Percentiles rank a stretch among this genome's conserved stretches.
phyloP scores from a whole-genome alignment of 2,797 vertebrate species.

The Vipera ursinii region DNA sequence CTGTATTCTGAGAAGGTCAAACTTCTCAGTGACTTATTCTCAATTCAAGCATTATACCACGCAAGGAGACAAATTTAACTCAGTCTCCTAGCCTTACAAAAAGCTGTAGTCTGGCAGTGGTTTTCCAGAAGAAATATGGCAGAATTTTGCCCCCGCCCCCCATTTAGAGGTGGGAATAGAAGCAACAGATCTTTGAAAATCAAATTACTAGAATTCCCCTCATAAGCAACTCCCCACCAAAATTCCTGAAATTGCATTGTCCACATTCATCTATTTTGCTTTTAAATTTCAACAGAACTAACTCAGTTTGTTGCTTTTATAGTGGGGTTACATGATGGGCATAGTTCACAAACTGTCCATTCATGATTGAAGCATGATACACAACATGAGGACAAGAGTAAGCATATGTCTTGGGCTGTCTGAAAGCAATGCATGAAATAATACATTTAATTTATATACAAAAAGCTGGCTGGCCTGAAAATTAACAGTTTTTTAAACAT shows the following conservation, averaged over 20 bases:
- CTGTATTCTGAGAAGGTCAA: neutral
- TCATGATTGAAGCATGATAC: neutral
- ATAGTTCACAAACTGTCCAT: neutral
- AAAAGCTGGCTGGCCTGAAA: neutral
- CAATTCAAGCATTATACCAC: neutral
- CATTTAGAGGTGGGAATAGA: neutral
- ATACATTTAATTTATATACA: neutral
- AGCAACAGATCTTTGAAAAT: neutral
- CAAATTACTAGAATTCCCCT: neutral
- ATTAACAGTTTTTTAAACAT: neutral
- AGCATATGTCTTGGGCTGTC: neutral
- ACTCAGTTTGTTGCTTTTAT: neutral
- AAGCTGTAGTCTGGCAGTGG: neutral
- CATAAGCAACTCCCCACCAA: neutral
- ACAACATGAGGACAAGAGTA: neutral
- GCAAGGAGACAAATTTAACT: neutral
- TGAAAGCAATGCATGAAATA: neutral
- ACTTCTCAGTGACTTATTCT: neutral
- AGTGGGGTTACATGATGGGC: neutral
- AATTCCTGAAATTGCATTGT: neutral
- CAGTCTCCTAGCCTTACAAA: neutral
- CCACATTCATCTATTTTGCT: neutral
- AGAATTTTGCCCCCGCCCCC: neutral
- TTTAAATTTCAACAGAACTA: neutral
- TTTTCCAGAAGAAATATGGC: neutral